Conservation (phyloP, 2,888 invertebrate species). For the Lycaena phlaeas region DNA sequence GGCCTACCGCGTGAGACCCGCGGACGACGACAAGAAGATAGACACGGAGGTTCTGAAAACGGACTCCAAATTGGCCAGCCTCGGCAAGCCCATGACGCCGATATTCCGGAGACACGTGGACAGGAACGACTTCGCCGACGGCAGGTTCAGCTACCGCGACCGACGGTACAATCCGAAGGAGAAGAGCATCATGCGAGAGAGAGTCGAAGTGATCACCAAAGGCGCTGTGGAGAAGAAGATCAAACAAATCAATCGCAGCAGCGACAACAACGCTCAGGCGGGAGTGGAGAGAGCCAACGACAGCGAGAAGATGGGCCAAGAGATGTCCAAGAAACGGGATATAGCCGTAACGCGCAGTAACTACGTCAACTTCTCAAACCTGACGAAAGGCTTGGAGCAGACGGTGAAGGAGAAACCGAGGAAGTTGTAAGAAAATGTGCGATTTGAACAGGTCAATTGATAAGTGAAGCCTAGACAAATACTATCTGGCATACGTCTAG, state of each 20-base stretch:
- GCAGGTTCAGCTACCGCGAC: constrained; percentile 54
- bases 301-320: constrained; percentile 14
- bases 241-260: constrained; percentile 28
- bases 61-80: constrained; percentile 49
- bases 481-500: too few relatives aligned
- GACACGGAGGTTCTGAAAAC: constrained; percentile 41
- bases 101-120: constrained; percentile 49
- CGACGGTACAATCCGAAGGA: constrained; percentile 25
- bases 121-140: constrained; percentile 44
- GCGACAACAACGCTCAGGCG: constrained; percentile 27
- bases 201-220: constrained; percentile 34
- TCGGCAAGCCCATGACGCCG: constrained; percentile 66
- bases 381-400: constrained; percentile 39
- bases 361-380: constrained; percentile 61
- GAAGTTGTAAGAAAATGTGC: background rate
- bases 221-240: constrained; percentile 24
- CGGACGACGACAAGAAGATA: constrained; percentile 19
- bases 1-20: constrained; percentile 25
- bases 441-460: too few relatives aligned
- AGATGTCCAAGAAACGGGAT: constrained; percentile 32
- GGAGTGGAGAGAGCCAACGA: constrained; percentile 30
- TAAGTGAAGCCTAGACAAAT: too few relatives aligned
- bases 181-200: constrained; percentile 26
- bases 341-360: constrained; percentile 57
- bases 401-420: constrained; percentile 22